Percentiles rank a stretch among this genome's conserved stretches.
Evolutionary conservation across 2,113 vertebrate genomes (phyloP).

Genomic region (Nothoprocta perdicaria): DNA sequence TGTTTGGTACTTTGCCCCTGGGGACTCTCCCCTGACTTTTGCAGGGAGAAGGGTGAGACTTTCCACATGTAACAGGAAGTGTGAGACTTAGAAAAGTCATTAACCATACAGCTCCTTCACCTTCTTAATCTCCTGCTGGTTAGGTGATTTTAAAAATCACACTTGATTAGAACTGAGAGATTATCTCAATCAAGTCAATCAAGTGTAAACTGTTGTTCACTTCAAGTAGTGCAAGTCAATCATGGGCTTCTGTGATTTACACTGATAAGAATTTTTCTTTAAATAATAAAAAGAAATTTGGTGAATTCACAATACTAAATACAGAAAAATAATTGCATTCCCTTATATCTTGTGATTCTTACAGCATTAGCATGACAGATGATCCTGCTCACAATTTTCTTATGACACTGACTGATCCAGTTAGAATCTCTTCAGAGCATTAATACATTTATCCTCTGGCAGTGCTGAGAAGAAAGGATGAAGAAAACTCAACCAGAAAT

Average conservation of each 20-base stretch:
- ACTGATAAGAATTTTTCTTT: neutral
- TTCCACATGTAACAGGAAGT: accelerated
- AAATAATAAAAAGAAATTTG: neutral
- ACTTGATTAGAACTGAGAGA: too few species aligned
- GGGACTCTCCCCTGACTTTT: neutral
- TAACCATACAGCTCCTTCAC: too few species aligned
- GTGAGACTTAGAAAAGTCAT: neutral
- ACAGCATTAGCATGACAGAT: neutral
- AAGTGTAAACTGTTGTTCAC: too few species aligned
- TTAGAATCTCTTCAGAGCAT: neutral
- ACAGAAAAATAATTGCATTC: neutral
- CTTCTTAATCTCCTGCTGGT: too few species aligned
- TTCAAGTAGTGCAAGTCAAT: neutral
- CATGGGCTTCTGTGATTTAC: neutral
- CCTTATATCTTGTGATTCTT: neutral
- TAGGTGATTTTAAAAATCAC: too few species aligned
- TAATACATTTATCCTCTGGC: neutral
- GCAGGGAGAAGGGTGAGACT: neutral
- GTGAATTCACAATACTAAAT: neutral
- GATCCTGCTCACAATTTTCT: neutral
- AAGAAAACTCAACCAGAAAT: slow-evolving; percentile 8
- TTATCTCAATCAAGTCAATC: too few species aligned
- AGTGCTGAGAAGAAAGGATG: neutral
- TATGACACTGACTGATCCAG: neutral
- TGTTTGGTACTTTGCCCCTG: neutral